Base-by-base conservation (phyloP, 2,113 vertebrate genomes). In the Falcunculus frontatus region DNA sequence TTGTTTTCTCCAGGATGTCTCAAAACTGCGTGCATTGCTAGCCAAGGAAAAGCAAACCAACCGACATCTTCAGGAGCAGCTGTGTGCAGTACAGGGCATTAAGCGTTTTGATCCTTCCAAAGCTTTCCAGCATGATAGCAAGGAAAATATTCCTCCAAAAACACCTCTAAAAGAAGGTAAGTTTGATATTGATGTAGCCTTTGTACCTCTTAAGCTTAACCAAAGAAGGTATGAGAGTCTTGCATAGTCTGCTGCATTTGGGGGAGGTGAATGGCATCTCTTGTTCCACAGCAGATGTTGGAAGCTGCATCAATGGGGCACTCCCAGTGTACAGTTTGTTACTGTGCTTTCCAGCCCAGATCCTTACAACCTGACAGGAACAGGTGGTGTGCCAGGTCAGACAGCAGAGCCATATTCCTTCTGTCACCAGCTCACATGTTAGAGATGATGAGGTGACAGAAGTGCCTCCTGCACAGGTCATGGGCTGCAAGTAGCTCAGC, bases 51-150 rank as follows among this genome's bases (percentile, higher is more conserved):
- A 98, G 80, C 97, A 98, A 89, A 84, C 25, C 97, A 98, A 55
- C 95, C 96, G 33, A 96, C 98, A 89, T 20, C 97, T 98, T 44
- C 95, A 99, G 88, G 98, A 98, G 35, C 98, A 99, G 63, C 59
- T 99, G 25, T 92, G 97, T 95, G 95, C 96, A 74, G 84, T 84
- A 76, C 98, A 88, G 57, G 98, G 97, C 32, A 60, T 89, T 57
- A 98, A 76, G 70, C 97, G 60, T 77, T 99, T 99, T 95, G 98
- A 99, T 97, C 98, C 98, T 95, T 98, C 98, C 89, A 99, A 99
- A 97, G 99, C 99, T 92, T 99, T 99, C 92, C 98, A 98, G 68
- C 98, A 98, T 35, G 95, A 98, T 7, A 97, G 95, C 94, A 99
- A 99, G 97, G 99, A 99, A 97, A 99, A 99, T 65, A 73, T 97